Evolutionary conservation across 2,888 invertebrate species (phyloP), one percentile per base, ranked within the genome.

Genomic region (Leucophenga maculata): DNA sequence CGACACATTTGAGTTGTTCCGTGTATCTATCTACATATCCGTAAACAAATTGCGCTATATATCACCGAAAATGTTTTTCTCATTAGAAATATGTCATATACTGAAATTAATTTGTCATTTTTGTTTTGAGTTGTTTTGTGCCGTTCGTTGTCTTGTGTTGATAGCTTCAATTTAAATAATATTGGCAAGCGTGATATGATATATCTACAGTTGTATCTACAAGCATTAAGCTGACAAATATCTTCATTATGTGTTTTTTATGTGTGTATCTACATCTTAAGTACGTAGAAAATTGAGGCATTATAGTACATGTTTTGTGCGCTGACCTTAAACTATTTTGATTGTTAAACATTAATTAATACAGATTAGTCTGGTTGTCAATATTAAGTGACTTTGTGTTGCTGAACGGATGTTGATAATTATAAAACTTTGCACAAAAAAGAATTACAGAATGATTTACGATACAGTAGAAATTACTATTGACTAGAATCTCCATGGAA

Each of bases 51-150:
- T 70, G 74, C 71, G 50, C 18, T n/a, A 50, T 18, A 50, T 50
- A 16, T 50, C 50, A 68, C 32, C 26, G 67, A 39, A 50, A 60
- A 73, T 39, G 39, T 74, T 77, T 81, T 78, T 78, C 71, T 75
- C 77, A 82, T 83, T 78, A 82, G 74, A 77, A 72, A 71, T 69
- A 77, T 81, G 80, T 83, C 80, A 83, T 77, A 72, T 77, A 73
- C 67, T 76, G 78, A 83, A 80, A 80, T 82, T 74, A 82, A 78
- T 76, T 77, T 80, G 80, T 83, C 80, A 80, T 72, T 82, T 76
- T n/a, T 57, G 52, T 44, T 65, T 50, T 65, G 66, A 6, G 3
- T 72, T 73, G 71, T 73, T 69, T 69, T 75, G 72, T 78, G 69
- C 69, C 18, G 18, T 39, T 26, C n/a, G n/a, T n/a, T n/a, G n/a